These are phyloP conservation scores for Astyanax mexicanus DNA, from an alignment of 2,797 vertebrate genomes.

Conservation along the genomic window DNA sequence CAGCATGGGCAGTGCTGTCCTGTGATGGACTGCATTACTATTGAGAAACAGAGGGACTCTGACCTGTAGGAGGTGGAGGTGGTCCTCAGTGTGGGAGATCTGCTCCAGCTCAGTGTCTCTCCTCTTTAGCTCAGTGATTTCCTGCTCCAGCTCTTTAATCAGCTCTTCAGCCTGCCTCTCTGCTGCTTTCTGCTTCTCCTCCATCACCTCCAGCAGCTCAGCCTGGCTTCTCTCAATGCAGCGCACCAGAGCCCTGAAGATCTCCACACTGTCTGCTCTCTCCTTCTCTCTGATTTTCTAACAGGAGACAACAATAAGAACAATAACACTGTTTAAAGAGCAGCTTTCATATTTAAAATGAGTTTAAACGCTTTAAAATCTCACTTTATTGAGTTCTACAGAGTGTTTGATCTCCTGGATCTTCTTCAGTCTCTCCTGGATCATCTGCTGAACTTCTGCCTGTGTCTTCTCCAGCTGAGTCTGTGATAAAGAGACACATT, in stretches of 20 bases:
- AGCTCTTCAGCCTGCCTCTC: slow-evolving; percentile 3
- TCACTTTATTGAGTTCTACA: slow-evolving; percentile 25
- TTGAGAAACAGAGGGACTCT: neutral
- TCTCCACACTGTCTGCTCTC: neutral
- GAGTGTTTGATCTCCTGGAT: slow-evolving; percentile 5
- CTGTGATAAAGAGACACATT: neutral
- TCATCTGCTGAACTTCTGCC: neutral
- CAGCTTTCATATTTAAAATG: too few species aligned
- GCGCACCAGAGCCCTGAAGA: neutral
- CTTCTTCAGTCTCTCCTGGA: neutral
- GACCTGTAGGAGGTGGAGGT: neutral
- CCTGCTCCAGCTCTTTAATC: slow-evolving; percentile 1
- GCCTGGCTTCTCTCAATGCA: slow-evolving; percentile 2
- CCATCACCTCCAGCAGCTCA: slow-evolving; percentile 2
- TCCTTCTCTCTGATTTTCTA: slow-evolving; percentile 16
- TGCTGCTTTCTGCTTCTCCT: neutral
- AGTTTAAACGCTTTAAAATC: too few species aligned
- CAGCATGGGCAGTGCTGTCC: neutral
- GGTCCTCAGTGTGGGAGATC: neutral
- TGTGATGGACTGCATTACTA: neutral
- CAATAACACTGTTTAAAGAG: too few species aligned
- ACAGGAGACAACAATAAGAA: neutral
- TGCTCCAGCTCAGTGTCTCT: slow-evolving; percentile 5
- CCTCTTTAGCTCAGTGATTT: neutral
- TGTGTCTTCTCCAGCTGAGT: neutral